Conservation (phyloP, 2,797 vertebrate genomes). For the Danionella dracula region DNA sequence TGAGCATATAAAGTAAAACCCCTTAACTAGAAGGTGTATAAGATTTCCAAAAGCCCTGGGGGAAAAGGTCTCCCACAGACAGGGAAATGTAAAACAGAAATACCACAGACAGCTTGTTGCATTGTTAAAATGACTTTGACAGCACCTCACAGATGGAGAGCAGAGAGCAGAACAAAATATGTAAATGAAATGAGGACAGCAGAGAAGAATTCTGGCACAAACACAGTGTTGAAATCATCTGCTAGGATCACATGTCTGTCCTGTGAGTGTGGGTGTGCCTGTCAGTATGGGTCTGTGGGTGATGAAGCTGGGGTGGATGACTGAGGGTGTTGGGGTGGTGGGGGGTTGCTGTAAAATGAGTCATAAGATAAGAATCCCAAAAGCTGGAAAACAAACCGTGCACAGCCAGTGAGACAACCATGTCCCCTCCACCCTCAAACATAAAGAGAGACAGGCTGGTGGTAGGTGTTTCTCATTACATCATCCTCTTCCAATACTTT, state of each 20-base stretch:
- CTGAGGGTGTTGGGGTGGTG: slow-evolving; percentile 44
- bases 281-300: slow-evolving; percentile 25
- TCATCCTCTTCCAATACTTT: slow-evolving; percentile 48
- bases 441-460: slow-evolving; percentile 14
- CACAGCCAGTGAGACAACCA: slow-evolving; percentile 37
- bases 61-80: neutral
- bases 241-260: neutral
- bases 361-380: slow-evolving; percentile 68
- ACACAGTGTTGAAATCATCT: slow-evolving; percentile 5
- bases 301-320: slow-evolving; percentile 31
- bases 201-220: slow-evolving; percentile 34
- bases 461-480: slow-evolving; percentile 64
- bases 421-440: slow-evolving; percentile 1
- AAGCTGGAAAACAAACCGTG: slow-evolving; percentile 66
- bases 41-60: no score
- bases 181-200: slow-evolving; percentile 38
- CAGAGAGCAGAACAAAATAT: neutral
- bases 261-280: slow-evolving; percentile 4
- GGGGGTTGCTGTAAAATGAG: slow-evolving; percentile 63
- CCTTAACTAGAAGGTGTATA: no score
- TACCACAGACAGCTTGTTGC: neutral
- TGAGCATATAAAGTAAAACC: no score
- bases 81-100: slow-evolving; percentile 4
- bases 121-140: slow-evolving; percentile 1
- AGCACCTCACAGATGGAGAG: neutral